Evolutionary conservation across 1,140 invertebrate genomes (phyloP), one percentile per base, ranked within the genome.

Genomic region (Drosophila murphyi): DNA sequence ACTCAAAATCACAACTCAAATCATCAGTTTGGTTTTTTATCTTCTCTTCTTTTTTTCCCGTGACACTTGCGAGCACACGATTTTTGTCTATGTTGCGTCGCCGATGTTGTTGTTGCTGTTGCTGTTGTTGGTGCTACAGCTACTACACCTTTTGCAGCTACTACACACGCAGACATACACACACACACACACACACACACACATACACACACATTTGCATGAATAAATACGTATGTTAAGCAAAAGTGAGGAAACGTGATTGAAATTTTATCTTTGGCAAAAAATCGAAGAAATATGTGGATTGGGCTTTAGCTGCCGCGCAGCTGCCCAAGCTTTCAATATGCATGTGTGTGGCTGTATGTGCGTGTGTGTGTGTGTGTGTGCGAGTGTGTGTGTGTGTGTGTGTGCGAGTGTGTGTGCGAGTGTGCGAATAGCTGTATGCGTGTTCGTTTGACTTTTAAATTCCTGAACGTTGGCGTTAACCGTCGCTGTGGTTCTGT

Each of bases 221-320:
- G 32, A 3, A 5, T 48, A 39, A 35, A 37, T 52, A 34, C 52
- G 56, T 75, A 67, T 68, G 63, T 63, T 76, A 82, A 74, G 76
- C 64, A 79, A 87, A 87, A 86, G 82, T 87, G 82, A 87, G 63
- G 79, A 76, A 82, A 87, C 76, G 82, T 87, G 82, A 87, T 87
- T 87, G 82, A 87, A 87, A 87, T 87, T 87, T 87, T 87, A 87
- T 87, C 82, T 87, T 72, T 82, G 69, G 74, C 69, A 76, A 76
- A 85, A 79, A 82, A 79, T 82, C 82, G 72, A 78, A 78, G 72
- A 70, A 60, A 71, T 71, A 78, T 71, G 60, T 56, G 59, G 60
- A 67, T 69, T 80, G 62, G 65, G 64, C 70, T 72, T 48, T 72
- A 67, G 74, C 61, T 82, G 79, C 50, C 60, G 63, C 70, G 54